A percentile compares a stretch with the other conserved stretches of the same genome.
Conservation (phyloP, 1,140 invertebrate species). For the Planococcus citri region DNA sequence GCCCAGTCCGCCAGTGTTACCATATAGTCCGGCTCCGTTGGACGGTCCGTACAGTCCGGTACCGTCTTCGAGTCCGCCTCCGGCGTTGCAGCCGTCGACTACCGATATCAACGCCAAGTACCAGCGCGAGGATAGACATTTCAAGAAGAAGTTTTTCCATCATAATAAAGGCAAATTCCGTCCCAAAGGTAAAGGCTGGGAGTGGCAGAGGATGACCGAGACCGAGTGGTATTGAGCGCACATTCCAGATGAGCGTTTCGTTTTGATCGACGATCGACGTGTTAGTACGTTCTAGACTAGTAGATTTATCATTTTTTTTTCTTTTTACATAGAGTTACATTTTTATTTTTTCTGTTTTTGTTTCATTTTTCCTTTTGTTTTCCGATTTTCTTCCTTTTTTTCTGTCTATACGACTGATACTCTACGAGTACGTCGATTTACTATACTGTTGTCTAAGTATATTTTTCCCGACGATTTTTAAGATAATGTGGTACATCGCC, state of each 20-base stretch:
- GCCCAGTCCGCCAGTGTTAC: conserved; percentile 36
- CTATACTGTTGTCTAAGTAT: no score
- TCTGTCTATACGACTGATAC: no score
- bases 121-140: conserved; percentile 46
- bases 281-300: no score
- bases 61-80: conserved; percentile 31
- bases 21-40: conserved; percentile 29
- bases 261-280: no score
- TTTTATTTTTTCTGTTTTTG: no score
- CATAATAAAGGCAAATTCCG: conserved; percentile 42
- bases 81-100: conserved; percentile 37
- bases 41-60: conserved; percentile 35
- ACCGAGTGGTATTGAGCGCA: conserved; percentile 18
- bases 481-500: no score
- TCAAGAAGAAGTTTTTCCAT: conserved; percentile 63
- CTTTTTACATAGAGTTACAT: no score
- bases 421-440: no score
- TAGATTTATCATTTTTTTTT: no score
- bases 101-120: conserved; percentile 30
- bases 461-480: no score
- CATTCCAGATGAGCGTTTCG: neutral
- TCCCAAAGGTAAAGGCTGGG: conserved; percentile 62
- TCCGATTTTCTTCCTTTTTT: no score
- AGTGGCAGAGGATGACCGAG: conserved; percentile 40
- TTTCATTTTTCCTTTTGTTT: no score